Evolutionary conservation across 2,888 invertebrate species (phyloP).

Genomic region (Actias luna): DNA sequence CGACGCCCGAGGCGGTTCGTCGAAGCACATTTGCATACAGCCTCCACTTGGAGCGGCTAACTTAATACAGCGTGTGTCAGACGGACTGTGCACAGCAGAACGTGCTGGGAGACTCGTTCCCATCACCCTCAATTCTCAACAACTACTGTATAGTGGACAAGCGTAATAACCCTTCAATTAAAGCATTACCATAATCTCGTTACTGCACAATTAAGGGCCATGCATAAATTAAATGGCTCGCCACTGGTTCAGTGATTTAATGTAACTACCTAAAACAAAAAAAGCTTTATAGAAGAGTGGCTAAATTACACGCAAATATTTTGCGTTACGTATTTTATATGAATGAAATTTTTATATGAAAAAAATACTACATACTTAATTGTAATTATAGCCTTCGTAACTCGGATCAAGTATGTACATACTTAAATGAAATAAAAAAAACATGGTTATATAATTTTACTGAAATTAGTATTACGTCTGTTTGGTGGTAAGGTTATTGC

Average conservation of each 20-base stretch:
- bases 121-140: constrained; percentile 9
- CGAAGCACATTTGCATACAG: constrained; percentile 29
- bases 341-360: too few relatives aligned
- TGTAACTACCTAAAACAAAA: too few relatives aligned
- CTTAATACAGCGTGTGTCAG: constrained; percentile 33
- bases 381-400: too few relatives aligned
- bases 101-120: constrained; percentile 20
- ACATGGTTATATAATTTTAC: too few relatives aligned
- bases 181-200: not conserved
- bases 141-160: not conserved
- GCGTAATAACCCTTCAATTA: constrained; percentile 2
- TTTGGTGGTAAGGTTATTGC: too few relatives aligned
- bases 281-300: too few relatives aligned
- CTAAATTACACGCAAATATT: too few relatives aligned
- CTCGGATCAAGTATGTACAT: too few relatives aligned
- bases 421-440: too few relatives aligned
- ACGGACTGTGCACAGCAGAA: constrained; percentile 21
- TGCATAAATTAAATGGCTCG: not conserved
- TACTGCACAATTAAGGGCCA: not conserved
- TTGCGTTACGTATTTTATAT: too few relatives aligned
- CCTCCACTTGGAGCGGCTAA: constrained; percentile 28
- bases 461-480: too few relatives aligned
- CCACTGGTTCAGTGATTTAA: not conserved
- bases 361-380: too few relatives aligned
- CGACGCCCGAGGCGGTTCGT: constrained; percentile 20